Conservation (phyloP, 2,797 vertebrate species). For the Hozukius guyotensis region DNA sequence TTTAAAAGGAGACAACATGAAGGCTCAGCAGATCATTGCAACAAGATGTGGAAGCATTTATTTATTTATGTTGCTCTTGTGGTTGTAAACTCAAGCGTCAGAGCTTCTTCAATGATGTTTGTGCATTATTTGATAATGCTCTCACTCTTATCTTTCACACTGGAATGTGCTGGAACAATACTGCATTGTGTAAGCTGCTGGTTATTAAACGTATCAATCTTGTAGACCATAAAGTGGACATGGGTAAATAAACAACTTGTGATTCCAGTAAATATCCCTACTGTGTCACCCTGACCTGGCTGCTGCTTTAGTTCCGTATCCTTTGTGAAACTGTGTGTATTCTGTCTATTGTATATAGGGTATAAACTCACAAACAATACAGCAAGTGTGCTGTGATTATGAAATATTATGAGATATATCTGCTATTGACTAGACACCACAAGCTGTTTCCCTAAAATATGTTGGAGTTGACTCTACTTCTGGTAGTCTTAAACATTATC, state of each 20-base stretch:
- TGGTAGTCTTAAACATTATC: neutral
- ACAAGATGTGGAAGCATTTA: neutral
- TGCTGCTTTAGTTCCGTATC: neutral
- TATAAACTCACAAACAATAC: neutral
- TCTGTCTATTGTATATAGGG: neutral
- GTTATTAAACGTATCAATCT: constrained; percentile 20
- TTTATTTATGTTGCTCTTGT: neutral
- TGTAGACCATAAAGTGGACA: neutral
- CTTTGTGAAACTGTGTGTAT: neutral
- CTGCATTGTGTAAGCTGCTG: neutral
- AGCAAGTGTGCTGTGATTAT: neutral
- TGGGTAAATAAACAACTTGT: constrained; percentile 4
- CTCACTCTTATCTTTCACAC: neutral
- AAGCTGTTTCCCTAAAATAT: neutral
- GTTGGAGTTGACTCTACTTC: neutral
- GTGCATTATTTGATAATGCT: neutral
- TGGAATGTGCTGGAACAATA: neutral
- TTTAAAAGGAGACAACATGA: neutral
- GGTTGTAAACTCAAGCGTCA: neutral
- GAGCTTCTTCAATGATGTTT: neutral
- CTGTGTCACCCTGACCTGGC: neutral
- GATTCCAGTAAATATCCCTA: neutral
- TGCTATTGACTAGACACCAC: neutral
- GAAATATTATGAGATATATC: neutral
- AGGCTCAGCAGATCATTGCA: neutral